Conservation (phyloP, 2,888 invertebrate species). For the Pterobdella sp. region DNA sequence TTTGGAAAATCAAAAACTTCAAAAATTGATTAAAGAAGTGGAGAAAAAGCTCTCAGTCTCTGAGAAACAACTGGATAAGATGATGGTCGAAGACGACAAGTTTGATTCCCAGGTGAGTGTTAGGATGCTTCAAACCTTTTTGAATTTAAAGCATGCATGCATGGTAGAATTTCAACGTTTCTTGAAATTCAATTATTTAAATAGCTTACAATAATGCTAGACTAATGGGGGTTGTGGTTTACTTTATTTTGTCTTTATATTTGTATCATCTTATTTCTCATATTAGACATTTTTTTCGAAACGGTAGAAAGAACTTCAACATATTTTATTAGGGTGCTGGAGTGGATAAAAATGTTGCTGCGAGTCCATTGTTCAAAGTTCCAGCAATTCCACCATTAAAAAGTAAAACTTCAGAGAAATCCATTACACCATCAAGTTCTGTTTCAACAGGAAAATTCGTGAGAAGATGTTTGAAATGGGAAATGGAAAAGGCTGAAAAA, state of each 20-base stretch:
- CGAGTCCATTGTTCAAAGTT: neutral
- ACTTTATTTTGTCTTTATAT: neutral
- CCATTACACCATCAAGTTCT: no score
- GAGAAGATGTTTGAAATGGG: neutral
- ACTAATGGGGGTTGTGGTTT: neutral
- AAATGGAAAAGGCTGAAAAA: constrained; percentile 22
- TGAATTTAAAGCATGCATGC: neutral
- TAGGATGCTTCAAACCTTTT: neutral
- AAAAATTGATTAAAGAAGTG: neutral
- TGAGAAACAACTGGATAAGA: neutral
- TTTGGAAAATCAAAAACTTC: neutral
- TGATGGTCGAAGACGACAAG: neutral
- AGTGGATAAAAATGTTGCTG: neutral
- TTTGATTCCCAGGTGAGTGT: neutral
- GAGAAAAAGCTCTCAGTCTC: neutral
- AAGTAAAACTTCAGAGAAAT: neutral
- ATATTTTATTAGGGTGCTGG: neutral
- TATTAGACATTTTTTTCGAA: neutral
- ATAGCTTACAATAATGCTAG: neutral
- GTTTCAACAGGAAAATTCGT: neutral
- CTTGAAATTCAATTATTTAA: neutral
- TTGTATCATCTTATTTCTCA: neutral
- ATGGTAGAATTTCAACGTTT: neutral
- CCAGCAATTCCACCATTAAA: neutral
- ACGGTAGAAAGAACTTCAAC: neutral